These are phyloP conservation scores for Psammodynastes pulverulentus DNA, from an alignment of 2,113 vertebrate species.

Conservation along the genomic window DNA sequence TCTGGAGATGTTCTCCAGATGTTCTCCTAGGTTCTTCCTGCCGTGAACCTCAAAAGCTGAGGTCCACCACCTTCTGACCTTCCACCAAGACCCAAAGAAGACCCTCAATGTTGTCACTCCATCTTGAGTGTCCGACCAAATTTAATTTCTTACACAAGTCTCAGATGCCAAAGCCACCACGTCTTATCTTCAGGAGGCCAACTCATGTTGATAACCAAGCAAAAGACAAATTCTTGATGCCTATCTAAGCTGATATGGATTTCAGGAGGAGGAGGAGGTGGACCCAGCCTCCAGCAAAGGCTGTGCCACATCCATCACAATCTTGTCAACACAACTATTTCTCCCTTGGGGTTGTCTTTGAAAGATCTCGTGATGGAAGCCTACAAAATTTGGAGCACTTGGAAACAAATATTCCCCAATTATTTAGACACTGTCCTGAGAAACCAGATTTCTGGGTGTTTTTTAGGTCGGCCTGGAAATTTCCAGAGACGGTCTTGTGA, in stretches of 20 bases:
- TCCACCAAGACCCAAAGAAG: neutral
- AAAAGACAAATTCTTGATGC: neutral
- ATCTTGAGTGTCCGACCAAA: neutral
- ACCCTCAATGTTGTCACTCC: neutral
- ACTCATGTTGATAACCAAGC: neutral
- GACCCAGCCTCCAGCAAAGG: neutral
- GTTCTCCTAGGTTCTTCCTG: neutral
- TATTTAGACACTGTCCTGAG: neutral
- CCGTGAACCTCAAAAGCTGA: neutral
- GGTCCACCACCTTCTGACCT: neutral
- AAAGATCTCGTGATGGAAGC: neutral
- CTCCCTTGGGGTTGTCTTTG: slow-evolving; percentile 1
- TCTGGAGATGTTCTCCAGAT: neutral
- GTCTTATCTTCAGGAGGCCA: neutral
- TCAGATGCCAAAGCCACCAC: neutral
- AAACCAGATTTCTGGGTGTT: neutral
- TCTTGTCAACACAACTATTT: neutral
- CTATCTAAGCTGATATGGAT: neutral
- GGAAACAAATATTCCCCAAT: slow-evolving; percentile 3
- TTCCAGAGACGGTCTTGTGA: slow-evolving; percentile 2
- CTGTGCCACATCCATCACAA: neutral
- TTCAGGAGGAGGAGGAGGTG: neutral
- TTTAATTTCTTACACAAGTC: neutral
- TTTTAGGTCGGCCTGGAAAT: neutral
- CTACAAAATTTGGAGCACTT: neutral